A percentile compares a stretch with the other conserved stretches of the same genome.
Evolutionary conservation across 2,113 vertebrate genomes (phyloP).

Genomic region (Bubo bubo): DNA sequence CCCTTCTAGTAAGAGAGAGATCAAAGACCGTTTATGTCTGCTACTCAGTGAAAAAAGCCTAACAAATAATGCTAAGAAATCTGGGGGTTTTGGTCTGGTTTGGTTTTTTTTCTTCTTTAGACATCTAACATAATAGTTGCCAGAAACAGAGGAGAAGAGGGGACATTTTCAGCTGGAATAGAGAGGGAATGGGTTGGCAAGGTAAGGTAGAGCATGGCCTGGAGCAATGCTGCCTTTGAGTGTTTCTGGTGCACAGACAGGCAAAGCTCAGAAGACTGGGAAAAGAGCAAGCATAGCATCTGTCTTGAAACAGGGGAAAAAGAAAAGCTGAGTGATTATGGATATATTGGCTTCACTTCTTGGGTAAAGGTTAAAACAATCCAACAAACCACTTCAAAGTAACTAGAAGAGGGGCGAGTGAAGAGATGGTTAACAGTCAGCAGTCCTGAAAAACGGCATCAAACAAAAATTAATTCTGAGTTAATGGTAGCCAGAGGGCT

Average conservation of each 20-base stretch:
- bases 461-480: constrained; percentile 9
- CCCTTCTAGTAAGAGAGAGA: not conserved
- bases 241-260: not conserved
- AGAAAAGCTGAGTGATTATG: not conserved
- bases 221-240: not conserved
- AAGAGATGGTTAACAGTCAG: constrained; percentile 24
- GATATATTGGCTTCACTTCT: not conserved
- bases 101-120: not conserved
- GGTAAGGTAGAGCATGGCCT: not conserved
- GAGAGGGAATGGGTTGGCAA: not conserved
- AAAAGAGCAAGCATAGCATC: not conserved
- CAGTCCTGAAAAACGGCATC: not conserved
- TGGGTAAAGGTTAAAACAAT: not conserved
- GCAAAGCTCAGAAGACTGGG: not conserved
- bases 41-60: not conserved
- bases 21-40: not conserved
- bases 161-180: not conserved
- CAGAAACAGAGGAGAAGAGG: not conserved
- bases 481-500: constrained; percentile 24
- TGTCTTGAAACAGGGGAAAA: not conserved
- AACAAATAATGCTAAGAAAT: not conserved
- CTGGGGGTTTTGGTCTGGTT: not conserved
- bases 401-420: not conserved
- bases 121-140: not conserved
- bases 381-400: constrained; percentile 29